Percentiles rank a stretch among this genome's conserved stretches.
These are phyloP conservation scores for Drosophila koepferae DNA, from an alignment of 2,888 invertebrate species.

Conservation along the genomic window DNA sequence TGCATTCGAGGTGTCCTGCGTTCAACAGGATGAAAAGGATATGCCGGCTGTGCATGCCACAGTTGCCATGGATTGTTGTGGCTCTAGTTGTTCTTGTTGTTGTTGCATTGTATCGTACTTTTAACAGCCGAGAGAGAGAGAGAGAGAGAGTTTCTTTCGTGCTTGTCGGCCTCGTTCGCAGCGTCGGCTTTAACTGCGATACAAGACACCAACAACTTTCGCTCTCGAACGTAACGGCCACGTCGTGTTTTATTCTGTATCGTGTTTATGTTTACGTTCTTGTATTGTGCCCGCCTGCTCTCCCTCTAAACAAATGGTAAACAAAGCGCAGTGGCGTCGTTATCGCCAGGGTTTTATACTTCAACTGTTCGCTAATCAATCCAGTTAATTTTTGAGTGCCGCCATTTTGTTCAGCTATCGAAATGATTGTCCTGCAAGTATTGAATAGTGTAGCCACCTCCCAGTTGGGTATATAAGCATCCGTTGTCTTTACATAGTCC, in stretches of 20 bases:
- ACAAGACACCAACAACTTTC: slow-evolving; percentile 76
- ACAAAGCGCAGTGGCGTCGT: slow-evolving; percentile 82
- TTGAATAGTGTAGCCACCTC: slow-evolving; percentile 55
- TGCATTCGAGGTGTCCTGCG: slow-evolving; percentile 48
- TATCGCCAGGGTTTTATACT: slow-evolving; percentile 35
- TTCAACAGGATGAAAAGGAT: slow-evolving; percentile 67
- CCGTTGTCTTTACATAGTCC: slow-evolving; percentile 49
- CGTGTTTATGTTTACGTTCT: slow-evolving; percentile 71
- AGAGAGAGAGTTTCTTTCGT: slow-evolving; percentile 40
- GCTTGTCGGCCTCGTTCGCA: slow-evolving; percentile 31
- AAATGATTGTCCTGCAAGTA: slow-evolving; percentile 21
- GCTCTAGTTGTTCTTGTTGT: slow-evolving; percentile 26
- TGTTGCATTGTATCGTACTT: slow-evolving; percentile 73
- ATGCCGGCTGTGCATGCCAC: slow-evolving; percentile 41
- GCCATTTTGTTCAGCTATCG: slow-evolving; percentile 66
- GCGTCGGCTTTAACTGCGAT: slow-evolving; percentile 74
- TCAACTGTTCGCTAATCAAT: slow-evolving; percentile 27
- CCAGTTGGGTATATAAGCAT: slow-evolving; percentile 60
- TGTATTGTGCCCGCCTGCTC: slow-evolving; percentile 28
- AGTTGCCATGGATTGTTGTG: neutral
- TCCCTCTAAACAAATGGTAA: slow-evolving; percentile 80
- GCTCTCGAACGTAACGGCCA: slow-evolving; percentile 52
- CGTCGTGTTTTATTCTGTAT: slow-evolving; percentile 57
- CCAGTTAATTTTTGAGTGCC: slow-evolving; percentile 28
- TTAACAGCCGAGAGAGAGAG: slow-evolving; percentile 42